Base-by-base conservation (phyloP, 2,113 vertebrate genomes). In the Sinocyclocheilus grahami region DNA sequence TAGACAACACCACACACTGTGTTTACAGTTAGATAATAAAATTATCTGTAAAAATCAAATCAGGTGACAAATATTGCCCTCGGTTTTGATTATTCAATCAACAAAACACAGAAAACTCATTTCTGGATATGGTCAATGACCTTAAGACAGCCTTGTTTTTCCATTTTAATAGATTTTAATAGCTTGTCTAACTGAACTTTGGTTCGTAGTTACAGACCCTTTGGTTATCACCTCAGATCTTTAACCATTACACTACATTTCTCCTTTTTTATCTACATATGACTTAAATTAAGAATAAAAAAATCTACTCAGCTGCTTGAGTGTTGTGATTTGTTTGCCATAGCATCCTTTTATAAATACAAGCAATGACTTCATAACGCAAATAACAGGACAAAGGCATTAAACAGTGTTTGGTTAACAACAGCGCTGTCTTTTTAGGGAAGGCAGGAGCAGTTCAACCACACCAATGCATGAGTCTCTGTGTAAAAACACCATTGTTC, bases 401-500 rank as follows among this genome's bases (percentile, higher is more conserved):
- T 11, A 13, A 60, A 48, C 78, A 6, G 24, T 62, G 37, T 67
- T 76, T 77, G 77, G 30, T 27, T 46, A 77, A 62, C 30, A 7
- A n/a, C 72, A 72, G 51, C 20, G 6, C 24, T 20, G 37, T 46
- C 46, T 46, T 46, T 46, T 46, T 46, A 46, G 46, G 46, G 10
- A 46, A 46, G 10, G 9, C 46, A 48, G 46, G 46, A 48, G 46
- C 46, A 48, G 46, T 11, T 48, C 42, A 5, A 27, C 53, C 13
- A 0, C 53, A 76, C 4, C 83, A 85, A 75, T 18, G 53, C 16
- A 46, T 51, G 8, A 9, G 48, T 58, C 27, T 75, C 42, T 3
- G n/a, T 39, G 18, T 39, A 39, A 55, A n/a, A 58, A 81, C 80
- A 67, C n/a, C 24, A 67, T 69, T 82, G 63, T 69, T 82, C 80